Conservation (phyloP, 2,888 invertebrate species). For the Punctoribates punctum region DNA sequence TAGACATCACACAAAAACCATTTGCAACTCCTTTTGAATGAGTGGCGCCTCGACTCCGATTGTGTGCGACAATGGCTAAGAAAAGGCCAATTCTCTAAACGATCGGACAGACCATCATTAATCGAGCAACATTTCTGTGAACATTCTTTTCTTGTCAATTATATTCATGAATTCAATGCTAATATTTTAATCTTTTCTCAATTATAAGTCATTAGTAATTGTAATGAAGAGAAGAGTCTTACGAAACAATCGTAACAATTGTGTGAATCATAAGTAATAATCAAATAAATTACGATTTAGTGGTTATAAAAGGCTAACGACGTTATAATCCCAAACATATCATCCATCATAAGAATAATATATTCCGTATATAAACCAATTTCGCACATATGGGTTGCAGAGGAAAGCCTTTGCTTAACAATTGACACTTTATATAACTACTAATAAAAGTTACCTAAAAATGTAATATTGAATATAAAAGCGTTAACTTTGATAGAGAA, state of each 20-base stretch:
- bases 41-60: slow-evolving; percentile 23
- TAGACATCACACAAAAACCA: slow-evolving; percentile 8
- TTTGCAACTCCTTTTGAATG: slow-evolving; percentile 15
- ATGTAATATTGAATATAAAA: slow-evolving; percentile 26
- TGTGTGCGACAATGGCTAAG: neutral
- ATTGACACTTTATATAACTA: slow-evolving; percentile 34
- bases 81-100: neutral
- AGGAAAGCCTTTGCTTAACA: slow-evolving; percentile 15
- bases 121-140: neutral
- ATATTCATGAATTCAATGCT: neutral
- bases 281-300: slow-evolving; percentile 25
- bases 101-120: slow-evolving; percentile 2
- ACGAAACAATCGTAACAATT: neutral
- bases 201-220: neutral
- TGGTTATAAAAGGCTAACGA: slow-evolving; percentile 29
- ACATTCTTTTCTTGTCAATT: neutral
- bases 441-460: slow-evolving; percentile 25
- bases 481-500: neutral
- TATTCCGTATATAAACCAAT: neutral
- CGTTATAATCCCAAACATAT: slow-evolving; percentile 31
- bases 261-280: neutral
- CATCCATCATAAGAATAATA: slow-evolving; percentile 33
- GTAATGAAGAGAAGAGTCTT: neutral
- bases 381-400: neutral
- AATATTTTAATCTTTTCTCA: slow-evolving; percentile 9